Evolutionary conservation across 2,113 vertebrate species (phyloP), one percentile per base, ranked within the genome.

Genomic region (Isichthys henryi): DNA sequence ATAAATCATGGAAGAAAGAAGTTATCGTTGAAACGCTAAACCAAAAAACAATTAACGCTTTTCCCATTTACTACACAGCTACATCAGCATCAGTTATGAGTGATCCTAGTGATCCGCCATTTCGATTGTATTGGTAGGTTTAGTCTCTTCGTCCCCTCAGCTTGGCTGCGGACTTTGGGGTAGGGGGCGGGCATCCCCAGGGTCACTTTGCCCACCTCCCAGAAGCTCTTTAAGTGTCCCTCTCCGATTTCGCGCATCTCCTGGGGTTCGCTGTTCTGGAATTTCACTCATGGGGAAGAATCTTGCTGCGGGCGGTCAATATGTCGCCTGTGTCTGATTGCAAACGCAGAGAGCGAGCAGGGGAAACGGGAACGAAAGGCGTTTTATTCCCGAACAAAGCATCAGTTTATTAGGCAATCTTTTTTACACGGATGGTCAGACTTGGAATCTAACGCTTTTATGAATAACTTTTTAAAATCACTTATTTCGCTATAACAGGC

Each of bases 221-320:
- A 86, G 19, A n/a, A 48, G 45, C 45, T 45, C 82, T 84, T 46
- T 11, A 23, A 84, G 35, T 48, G 45, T 23, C 89, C 92, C 70
- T 62, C 89, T 90, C 91, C 92, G 92, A 90, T 93, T 92, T 58
- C 90, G 88, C 0, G 0, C 56, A n/a, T 94, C 94, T 94, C 94
- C 77, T 89, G 94, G 94, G 95, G 94, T 77, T 13, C 53, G 91
- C 93, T 94, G 95, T 93, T 95, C 94, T 94, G 95, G 95, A 95
- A 95, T 95, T 94, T 91, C 92, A 88, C 95, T 96, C 95, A 95
- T 93, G 94, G 93, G 94, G 95, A 95, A 95, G 94, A 95, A 96
- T 96, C 95, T 96, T 52, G 94, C 95, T 94, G 92, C 93, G 92
- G 95, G 95, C 95, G 48, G 88, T 94, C 94, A 95, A 94, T 92